Percentiles rank a stretch among this genome's conserved stretches.
Conservation (phyloP, 2,888 invertebrate genomes). For the Tethea ocularis region DNA sequence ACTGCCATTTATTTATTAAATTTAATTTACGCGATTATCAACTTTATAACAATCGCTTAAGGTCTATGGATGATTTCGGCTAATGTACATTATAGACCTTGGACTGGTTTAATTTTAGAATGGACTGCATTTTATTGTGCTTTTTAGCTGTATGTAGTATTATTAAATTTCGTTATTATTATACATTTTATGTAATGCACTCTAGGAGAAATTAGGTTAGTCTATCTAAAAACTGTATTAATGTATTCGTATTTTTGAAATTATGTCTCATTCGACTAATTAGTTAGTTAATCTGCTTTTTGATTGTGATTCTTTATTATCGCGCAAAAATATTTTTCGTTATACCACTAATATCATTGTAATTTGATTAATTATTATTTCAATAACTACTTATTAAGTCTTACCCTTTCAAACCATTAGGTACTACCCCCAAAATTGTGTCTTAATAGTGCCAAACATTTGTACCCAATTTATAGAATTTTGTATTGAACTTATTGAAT, state of each 20-base stretch:
- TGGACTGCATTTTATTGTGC: slow-evolving; percentile 12
- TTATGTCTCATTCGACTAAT: not conserved
- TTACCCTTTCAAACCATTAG: not conserved
- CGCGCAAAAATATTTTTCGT: not conserved
- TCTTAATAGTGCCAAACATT: slow-evolving; percentile 70
- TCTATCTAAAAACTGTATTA: not conserved
- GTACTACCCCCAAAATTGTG: slow-evolving; percentile 43
- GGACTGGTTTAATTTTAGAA: slow-evolving; percentile 45
- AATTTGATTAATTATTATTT: not conserved
- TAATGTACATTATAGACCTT: slow-evolving; percentile 27
- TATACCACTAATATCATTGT: too few species aligned
- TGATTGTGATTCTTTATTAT: not conserved
- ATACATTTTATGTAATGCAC: slow-evolving; percentile 7
- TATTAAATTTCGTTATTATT: slow-evolving; percentile 10
- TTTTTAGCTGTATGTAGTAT: slow-evolving; percentile 12
- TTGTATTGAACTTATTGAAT: slow-evolving; percentile 31
- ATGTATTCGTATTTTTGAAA: not conserved
- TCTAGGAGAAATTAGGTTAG: slow-evolving; percentile 5
- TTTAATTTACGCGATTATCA: slow-evolving; percentile 29
- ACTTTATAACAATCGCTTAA: slow-evolving; percentile 23
- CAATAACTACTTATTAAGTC: not conserved
- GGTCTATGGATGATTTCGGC: slow-evolving; percentile 18
- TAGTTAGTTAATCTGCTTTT: not conserved
- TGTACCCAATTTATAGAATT: slow-evolving; percentile 48
- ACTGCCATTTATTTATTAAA: slow-evolving; percentile 45